Conservation (phyloP, 2,888 invertebrate species). For the Phlogophora meticulosa region DNA sequence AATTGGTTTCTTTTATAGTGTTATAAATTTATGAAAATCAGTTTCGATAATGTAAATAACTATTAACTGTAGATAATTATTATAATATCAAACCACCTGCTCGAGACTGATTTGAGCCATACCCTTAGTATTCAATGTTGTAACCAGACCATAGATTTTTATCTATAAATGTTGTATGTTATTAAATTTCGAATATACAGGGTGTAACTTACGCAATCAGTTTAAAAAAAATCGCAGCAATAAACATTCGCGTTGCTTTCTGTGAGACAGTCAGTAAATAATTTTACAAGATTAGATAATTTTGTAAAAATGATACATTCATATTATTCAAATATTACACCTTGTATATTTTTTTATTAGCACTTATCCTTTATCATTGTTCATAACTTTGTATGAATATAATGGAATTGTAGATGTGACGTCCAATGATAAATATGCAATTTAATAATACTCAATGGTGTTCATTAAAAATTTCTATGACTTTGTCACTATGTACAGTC, state of each 20-base stretch:
- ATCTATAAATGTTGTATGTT: constrained; percentile 63
- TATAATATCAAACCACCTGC: constrained; percentile 75
- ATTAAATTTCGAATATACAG: constrained; percentile 62
- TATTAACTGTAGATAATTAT: constrained; percentile 73
- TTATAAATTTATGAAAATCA: constrained; percentile 68
- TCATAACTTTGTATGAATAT: constrained; percentile 58
- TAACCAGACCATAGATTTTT: constrained; percentile 54
- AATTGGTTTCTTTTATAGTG: constrained; percentile 66
- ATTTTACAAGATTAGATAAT: constrained; percentile 24
- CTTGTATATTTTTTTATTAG: constrained; percentile 65
- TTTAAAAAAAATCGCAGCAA: constrained; percentile 23
- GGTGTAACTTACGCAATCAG: constrained; percentile 56
- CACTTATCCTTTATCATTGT: constrained; percentile 37
- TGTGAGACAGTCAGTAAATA: constrained; percentile 23
- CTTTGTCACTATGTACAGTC: not conserved
- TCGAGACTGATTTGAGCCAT: constrained; percentile 88
- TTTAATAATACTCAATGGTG: constrained; percentile 53
- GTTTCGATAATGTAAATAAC: constrained; percentile 81
- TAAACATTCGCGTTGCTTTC: constrained; percentile 17
- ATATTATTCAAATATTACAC: constrained; percentile 50
- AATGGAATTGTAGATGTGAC: constrained; percentile 76
- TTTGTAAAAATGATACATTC: constrained; percentile 13
- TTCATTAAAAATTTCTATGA: constrained; percentile 41
- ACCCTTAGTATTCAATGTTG: constrained; percentile 73
- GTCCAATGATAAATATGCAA: constrained; percentile 72